Evolutionary conservation across 1,140 invertebrate genomes (phyloP).

Genomic region (Choristoneura fumiferana): DNA sequence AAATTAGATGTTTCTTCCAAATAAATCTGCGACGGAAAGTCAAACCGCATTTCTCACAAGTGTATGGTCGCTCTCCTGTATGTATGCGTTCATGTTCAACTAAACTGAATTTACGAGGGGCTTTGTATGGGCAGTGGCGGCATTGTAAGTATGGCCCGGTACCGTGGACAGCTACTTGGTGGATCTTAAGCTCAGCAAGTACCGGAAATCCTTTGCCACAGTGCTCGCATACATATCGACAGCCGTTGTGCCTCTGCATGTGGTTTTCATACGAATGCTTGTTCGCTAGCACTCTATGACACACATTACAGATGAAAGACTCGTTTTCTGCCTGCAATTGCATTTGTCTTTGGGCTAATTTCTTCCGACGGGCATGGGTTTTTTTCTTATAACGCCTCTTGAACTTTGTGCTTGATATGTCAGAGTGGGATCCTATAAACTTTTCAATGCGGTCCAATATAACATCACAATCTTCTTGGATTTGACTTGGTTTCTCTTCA

Average conservation of each 20-base stretch:
- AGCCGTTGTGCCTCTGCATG: constrained; percentile 60
- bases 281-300: constrained; percentile 52
- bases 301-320: constrained; percentile 43
- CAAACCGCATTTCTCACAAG: constrained; percentile 64
- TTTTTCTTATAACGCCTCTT: constrained; percentile 1
- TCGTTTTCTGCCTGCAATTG: constrained; percentile 3
- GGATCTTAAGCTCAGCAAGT: constrained; percentile 40
- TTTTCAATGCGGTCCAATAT: constrained; percentile 6
- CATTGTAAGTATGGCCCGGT: constrained; percentile 52
- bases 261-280: constrained; percentile 52
- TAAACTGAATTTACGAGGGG: constrained; percentile 46
- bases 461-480: background rate
- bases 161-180: constrained; percentile 47
- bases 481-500: background rate
- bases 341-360: constrained; percentile 4
- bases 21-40: constrained; percentile 59
- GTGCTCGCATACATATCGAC: constrained; percentile 56
- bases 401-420: background rate
- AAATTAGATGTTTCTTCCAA: constrained; percentile 57
- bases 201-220: constrained; percentile 60
- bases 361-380: constrained; percentile 18
- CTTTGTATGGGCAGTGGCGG: constrained; percentile 55
- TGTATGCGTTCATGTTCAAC: constrained; percentile 60
- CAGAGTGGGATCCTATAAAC: background rate
- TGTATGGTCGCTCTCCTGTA: constrained; percentile 59